Base-by-base conservation (phyloP, 2,888 invertebrate species). In the Herminia tarsipennalis region DNA sequence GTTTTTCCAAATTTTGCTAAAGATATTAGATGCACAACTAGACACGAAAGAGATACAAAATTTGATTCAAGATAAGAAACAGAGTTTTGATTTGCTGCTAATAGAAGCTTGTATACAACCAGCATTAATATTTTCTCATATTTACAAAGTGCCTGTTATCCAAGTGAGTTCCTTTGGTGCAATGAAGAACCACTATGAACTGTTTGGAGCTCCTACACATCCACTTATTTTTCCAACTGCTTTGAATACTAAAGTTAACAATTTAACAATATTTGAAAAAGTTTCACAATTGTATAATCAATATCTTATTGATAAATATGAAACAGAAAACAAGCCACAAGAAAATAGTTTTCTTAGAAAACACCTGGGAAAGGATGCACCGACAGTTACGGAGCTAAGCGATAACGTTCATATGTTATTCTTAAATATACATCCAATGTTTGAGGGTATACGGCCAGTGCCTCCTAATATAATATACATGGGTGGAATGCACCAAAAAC, bases 391-490 rank as follows among this genome's bases (percentile, higher is more conserved):
- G 0, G 60, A 73, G 3, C 40, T 79, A 2, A 20, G 9, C 1
- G 55, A 71, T 5, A 78, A 75, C 48, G 63, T 78, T 2, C 56
- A 76, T 17, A 60, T 78, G 66, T 17, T 76, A 2, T 66, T 78
- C 10, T 5, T 79, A 3, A 78, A 76, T 41, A 41, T 59, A 0
- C 45, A 72, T 56, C 67, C 76, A 0, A 52, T 78, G 10, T 79
- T 74, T 68, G 64, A 64, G 2, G 54, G 63, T 0, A 76, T 72
- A 35, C 56, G 63, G 10, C 78, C 79, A 2, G 59, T 70, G 0
- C 77, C 79, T 1, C 67, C 70, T 0, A 66, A 61, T 39, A 66
- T 78, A 3, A 30, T 78, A 9, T 68, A 69, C n/a, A 68, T 77
- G 50, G 73, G 76, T 12, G 76, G 76, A 1, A 12, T 79, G 8